phyloP scores from a whole-genome alignment of 2,888 invertebrate species.

The Ptychoptera albimana region DNA sequence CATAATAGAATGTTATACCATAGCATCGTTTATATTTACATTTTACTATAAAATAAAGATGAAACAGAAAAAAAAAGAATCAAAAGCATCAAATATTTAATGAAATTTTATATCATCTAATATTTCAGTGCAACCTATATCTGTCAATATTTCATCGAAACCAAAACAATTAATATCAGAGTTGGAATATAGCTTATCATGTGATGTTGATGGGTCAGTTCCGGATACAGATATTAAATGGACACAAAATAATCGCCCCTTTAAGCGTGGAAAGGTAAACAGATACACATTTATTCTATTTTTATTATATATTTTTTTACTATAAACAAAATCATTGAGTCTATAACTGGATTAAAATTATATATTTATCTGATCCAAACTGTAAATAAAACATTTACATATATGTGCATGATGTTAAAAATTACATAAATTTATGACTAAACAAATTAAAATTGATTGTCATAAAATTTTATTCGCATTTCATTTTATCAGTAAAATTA shows the following conservation, averaged over 20 bases:
- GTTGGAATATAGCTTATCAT: conserved; percentile 61
- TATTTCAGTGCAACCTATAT: conserved; percentile 55
- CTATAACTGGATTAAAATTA: too few relatives aligned
- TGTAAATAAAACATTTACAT: too few relatives aligned
- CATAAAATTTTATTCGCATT: too few relatives aligned
- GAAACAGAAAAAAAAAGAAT: background rate
- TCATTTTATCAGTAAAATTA: too few relatives aligned
- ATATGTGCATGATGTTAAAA: too few relatives aligned
- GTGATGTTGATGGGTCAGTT: conserved; percentile 71
- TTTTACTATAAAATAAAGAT: background rate
- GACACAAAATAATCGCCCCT: conserved; percentile 65
- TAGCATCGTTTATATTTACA: background rate
- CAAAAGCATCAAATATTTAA: background rate
- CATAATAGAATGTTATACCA: background rate
- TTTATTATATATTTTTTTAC: background rate
- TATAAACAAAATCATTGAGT: too few relatives aligned
- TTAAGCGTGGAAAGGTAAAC: conserved; percentile 58
- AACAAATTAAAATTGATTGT: too few relatives aligned
- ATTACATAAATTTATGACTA: too few relatives aligned
- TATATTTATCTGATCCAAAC: too few relatives aligned
- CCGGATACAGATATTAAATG: conserved; percentile 73
- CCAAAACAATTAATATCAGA: conserved; percentile 63
- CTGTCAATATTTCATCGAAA: conserved; percentile 61
- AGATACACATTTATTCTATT: background rate
- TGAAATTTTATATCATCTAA: background rate